These are phyloP conservation scores for Latheticus oryzae DNA, from an alignment of 2,888 invertebrate genomes.

Conservation along the genomic window DNA sequence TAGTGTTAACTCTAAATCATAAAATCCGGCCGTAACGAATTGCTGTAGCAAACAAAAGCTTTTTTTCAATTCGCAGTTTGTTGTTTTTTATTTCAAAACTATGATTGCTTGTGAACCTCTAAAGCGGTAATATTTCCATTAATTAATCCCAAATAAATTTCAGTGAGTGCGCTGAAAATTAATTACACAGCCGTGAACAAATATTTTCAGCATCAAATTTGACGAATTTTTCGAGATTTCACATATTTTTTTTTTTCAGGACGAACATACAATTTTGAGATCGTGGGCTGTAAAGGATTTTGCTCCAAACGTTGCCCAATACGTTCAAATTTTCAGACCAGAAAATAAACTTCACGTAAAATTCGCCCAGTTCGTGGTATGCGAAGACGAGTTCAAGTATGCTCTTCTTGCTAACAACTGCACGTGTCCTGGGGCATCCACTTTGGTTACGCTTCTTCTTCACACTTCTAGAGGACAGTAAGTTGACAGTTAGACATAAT, in stretches of 20 bases:
- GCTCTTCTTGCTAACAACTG: constrained; percentile 98
- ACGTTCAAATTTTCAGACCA: constrained; percentile 97
- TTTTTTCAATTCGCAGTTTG: constrained; percentile 1
- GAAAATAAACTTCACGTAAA: constrained; percentile 99
- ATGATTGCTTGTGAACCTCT: constrained; percentile 8
- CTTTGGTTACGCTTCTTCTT: constrained; percentile 92
- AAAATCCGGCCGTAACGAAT: constrained; percentile 1
- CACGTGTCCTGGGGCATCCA: constrained; percentile 97
- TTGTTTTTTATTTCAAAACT: not conserved
- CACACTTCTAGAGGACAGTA: constrained; percentile 98
- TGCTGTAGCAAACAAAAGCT: constrained; percentile 2
- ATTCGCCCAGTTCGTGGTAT: constrained; percentile 98
- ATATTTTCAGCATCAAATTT: constrained; percentile 8
- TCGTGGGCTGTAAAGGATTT: constrained; percentile 99
- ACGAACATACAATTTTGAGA: constrained; percentile 78
- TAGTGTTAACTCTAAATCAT: constrained; percentile 9
- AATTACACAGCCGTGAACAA: not conserved
- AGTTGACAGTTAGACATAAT: no score
- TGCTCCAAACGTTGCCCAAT: constrained; percentile 95
- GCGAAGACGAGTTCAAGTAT: constrained; percentile 99
- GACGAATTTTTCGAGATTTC: constrained; percentile 16
- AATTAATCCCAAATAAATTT: constrained; percentile 16
- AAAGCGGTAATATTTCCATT: constrained; percentile 12
- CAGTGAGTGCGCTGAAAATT: not conserved
- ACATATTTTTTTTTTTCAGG: constrained; percentile 64